Base-by-base conservation (phyloP, 92 coral and sea anemone genomes). In the Umimayanthus chanpuru region DNA sequence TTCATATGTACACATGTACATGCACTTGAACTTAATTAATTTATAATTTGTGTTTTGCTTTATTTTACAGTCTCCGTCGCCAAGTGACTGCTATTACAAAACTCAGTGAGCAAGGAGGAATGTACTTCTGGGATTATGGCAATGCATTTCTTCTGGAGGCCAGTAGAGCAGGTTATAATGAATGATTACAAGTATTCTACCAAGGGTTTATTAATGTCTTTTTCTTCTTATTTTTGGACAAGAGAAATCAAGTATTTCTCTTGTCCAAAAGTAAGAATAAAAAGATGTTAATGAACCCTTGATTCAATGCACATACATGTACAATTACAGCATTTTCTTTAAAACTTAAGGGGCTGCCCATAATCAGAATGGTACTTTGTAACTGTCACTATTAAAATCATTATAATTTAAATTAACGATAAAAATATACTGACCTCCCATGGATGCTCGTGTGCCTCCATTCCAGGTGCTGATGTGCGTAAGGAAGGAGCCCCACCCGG, bases 81-180 rank as follows among this genome's bases (percentile, higher is more conserved):
- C 99, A 97, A 82, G 93, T 97, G 55, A 88, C 94, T 20, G 99
- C 99, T 32, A 95, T 97, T 85, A 95, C 88, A 53, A 94, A 91
- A 86, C 94, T 97, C 58, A 76, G 93, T 0, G 89, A 87, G 14
- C 92, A 95, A 38, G 74, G 78, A 10, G 99, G 99, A 32, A 91
- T 97, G 98, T 97, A 91, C 79, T 97, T 97, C 87, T 97, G 98
- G 96, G 99, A 97, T 81, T 97, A 97, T 82, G 99, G 99, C 44
- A 97, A 97, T 88, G 99, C 99, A 2, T 97, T 97, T 81, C 94
- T 97, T 0, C 85, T 97, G 25, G 97, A 97, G 79, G 99, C 99
- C 32, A 90, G 97, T 58, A 84, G 99, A 89, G 99, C 99, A 68
- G 99, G 99, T 97, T 47, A 47, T n/a, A n/a, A n/a, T n/a, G n/a